Evolutionary conservation across 2,113 vertebrate species (phyloP).

Genomic region (Amia ocellicauda): DNA sequence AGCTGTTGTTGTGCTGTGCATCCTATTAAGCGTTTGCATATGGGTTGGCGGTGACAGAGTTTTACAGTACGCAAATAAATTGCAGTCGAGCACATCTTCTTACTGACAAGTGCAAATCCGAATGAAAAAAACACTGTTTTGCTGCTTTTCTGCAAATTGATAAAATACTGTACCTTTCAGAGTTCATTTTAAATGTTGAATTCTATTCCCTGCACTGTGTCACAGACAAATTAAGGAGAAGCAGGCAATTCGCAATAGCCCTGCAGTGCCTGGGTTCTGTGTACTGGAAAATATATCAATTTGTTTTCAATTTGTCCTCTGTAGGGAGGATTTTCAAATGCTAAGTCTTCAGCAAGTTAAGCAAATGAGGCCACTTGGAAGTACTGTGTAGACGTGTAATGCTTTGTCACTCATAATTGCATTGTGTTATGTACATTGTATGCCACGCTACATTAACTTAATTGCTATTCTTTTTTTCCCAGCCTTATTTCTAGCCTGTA

Average conservation of each 20-base stretch:
- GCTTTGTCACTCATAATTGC: background rate
- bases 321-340: conserved; percentile 36
- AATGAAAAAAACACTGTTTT: too few species aligned
- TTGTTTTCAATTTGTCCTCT: conserved; percentile 46
- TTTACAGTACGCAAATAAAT: too few species aligned
- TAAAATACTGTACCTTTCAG: background rate
- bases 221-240: conserved; percentile 25
- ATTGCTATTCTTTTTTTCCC: conserved; percentile 23
- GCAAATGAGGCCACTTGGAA: background rate
- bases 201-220: background rate
- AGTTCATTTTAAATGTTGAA: background rate
- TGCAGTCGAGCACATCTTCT: too few species aligned
- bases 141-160: too few species aligned
- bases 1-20: too few species aligned
- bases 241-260: conserved; percentile 33
- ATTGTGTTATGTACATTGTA: conserved; percentile 31
- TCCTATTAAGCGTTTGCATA: too few species aligned
- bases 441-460: conserved; percentile 37
- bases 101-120: too few species aligned
- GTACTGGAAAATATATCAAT: conserved; percentile 44
- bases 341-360: conserved; percentile 16
- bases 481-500: too few species aligned
- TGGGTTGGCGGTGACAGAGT: too few species aligned
- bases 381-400: too few species aligned
- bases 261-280: conserved; percentile 33